A percentile compares a stretch with the other conserved stretches of the same genome.
phyloP scores from a whole-genome alignment of 2,888 invertebrate species.

The Xestia xanthographa region DNA sequence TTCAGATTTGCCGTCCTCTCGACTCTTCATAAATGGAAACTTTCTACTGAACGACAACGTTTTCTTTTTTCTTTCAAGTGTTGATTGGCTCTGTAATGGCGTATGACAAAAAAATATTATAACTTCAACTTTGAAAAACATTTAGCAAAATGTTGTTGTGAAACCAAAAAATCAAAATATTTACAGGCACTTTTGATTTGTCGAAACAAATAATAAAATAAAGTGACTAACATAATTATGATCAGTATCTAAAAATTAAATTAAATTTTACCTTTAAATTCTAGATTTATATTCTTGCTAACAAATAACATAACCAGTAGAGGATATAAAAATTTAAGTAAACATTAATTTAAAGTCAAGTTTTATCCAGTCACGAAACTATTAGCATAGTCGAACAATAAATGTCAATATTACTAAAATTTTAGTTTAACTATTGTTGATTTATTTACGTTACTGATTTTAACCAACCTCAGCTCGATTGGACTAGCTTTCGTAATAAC shows the following conservation, averaged over 20 bases:
- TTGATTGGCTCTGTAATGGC: conserved; percentile 94
- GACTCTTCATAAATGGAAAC: conserved; percentile 99
- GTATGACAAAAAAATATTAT: not conserved
- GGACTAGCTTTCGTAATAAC: not conserved
- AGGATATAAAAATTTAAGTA: conserved; percentile 8
- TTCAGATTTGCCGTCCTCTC: conserved; percentile 98
- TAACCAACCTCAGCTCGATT: not conserved
- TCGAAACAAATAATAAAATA: no score
- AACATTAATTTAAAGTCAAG: conserved; percentile 25
- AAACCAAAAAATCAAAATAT: no score
- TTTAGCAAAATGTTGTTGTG: not conserved
- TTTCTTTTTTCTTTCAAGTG: conserved; percentile 98
- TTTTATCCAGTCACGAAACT: conserved; percentile 31
- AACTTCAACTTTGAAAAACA: conserved; percentile 2
- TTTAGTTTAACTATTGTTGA: not conserved
- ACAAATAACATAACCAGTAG: not conserved
- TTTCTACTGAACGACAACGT: conserved; percentile 99
- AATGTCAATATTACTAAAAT: conserved; percentile 28
- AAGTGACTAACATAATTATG: no score
- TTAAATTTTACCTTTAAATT: not conserved
- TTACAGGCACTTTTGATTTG: no score
- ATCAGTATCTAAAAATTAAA: conserved; percentile 10
- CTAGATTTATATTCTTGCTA: conserved; percentile 7
- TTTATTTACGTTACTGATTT: conserved; percentile 22
- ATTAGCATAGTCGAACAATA: conserved; percentile 41